These are phyloP conservation scores for Eledone cirrhosa DNA, from an alignment of 2,888 invertebrate genomes.

Conservation along the genomic window DNA sequence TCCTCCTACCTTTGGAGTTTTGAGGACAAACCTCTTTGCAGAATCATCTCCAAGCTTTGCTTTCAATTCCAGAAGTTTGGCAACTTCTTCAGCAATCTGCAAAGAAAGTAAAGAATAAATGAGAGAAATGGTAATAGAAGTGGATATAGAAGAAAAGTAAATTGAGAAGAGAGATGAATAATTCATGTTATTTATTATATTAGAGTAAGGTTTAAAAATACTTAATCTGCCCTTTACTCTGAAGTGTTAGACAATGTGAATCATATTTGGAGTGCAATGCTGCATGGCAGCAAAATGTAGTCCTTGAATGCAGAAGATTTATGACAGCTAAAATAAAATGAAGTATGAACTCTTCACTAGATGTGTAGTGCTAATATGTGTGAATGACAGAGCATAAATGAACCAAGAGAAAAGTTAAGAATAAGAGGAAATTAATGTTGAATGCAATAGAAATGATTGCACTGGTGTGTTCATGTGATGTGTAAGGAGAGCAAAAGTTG, in stretches of 20 bases:
- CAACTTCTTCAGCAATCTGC: constrained; percentile 86
- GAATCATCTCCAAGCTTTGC: constrained; percentile 72
- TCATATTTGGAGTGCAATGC: background rate
- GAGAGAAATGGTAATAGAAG: background rate
- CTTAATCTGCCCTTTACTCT: background rate
- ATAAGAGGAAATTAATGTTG: too few species aligned
- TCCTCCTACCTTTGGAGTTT: constrained; percentile 78
- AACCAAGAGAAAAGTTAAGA: too few species aligned
- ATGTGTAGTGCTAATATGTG: too few species aligned
- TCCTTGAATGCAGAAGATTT: too few species aligned
- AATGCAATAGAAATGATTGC: too few species aligned
- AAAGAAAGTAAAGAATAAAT: constrained; percentile 29
- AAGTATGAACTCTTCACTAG: too few species aligned
- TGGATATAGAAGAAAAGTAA: background rate
- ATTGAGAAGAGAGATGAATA: too few species aligned
- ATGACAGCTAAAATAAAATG: too few species aligned
- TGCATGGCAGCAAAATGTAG: background rate
- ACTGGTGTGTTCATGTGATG: too few species aligned
- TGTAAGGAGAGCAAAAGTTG: too few species aligned
- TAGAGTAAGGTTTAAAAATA: background rate
- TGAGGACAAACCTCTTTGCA: constrained; percentile 79
- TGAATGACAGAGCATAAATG: too few species aligned
- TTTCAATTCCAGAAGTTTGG: constrained; percentile 83
- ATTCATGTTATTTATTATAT: background rate
- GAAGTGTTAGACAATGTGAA: background rate